Base-by-base conservation (phyloP, 1,140 invertebrate genomes). In the Archivesica marissinica region DNA sequence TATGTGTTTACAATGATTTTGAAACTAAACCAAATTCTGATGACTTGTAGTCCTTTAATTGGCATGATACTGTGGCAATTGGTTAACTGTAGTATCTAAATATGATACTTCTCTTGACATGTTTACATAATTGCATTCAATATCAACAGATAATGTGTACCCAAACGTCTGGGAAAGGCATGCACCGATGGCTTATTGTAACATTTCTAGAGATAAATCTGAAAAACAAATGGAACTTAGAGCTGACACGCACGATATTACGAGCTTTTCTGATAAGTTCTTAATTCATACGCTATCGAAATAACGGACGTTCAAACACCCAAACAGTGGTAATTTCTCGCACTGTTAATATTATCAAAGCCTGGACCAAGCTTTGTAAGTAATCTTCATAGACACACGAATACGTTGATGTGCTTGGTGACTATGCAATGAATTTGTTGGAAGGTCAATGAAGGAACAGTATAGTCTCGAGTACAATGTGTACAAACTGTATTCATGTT, bases 41-140 rank as follows among this genome's bases (percentile, higher is more conserved):
- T n/a, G n/a, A n/a, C n/a, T n/a, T n/a, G n/a, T n/a, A n/a, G n/a
- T n/a, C n/a, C n/a, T n/a, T 11, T 52, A 52, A 52, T 52, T 52
- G 50, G 50, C 50, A 52, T 11, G 50, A 52, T 52, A 7, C 6
- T n/a, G 50, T 52, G 50, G 17, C 50, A 52, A n/a, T 6, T n/a
- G 3, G 20, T n/a, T 52, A 44, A 44, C 17, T 7, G 50, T 52
- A n/a, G 6, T 52, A 52, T 52, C 50, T 52, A 52, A n/a, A 52
- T 52, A 52, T n/a, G 54, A 25, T 59, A 28, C n/a, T 59, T 59
- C 54, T n/a, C 54, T 30, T 59, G 54, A 59, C 54, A 59, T 59
- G 54, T 25, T 59, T 59, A 59, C 54, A 25, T 4, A 28, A 23
- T 30, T 13, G 28, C 33, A 59, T 30, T 28, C 54, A 59, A 59